A percentile compares a stretch with the other conserved stretches of the same genome.
Evolutionary conservation across 1,140 invertebrate species (phyloP).

Genomic region (Kradibia gibbosae): DNA sequence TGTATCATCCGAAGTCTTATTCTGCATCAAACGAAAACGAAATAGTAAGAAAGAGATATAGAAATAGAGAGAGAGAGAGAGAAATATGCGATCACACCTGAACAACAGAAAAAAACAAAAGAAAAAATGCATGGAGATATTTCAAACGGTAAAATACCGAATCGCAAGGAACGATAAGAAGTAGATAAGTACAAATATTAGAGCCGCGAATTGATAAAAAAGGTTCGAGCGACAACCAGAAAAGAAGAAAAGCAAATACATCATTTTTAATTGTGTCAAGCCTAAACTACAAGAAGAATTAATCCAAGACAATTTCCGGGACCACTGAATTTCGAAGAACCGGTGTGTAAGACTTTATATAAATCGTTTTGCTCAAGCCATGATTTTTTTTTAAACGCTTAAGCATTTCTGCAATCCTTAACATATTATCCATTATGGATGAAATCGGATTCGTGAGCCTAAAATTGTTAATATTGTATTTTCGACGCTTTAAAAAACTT

Average conservation of each 20-base stretch:
- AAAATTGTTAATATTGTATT: background rate
- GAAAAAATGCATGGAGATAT: background rate
- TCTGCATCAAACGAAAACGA: background rate
- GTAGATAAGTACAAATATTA: background rate
- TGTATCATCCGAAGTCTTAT: slow-evolving; percentile 1
- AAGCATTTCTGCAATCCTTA: background rate
- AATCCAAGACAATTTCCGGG: slow-evolving; percentile 25
- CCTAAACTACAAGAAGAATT: background rate
- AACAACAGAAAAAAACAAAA: slow-evolving; percentile 8
- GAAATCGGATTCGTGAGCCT: background rate
- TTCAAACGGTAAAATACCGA: slow-evolving; percentile 7
- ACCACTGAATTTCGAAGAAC: slow-evolving; percentile 23
- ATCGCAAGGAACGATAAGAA: background rate
- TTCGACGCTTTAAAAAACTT: too few relatives aligned
- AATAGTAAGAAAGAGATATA: too few relatives aligned
- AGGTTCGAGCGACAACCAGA: background rate
- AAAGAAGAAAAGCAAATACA: background rate
- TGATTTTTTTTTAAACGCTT: background rate
- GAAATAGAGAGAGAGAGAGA: too few relatives aligned
- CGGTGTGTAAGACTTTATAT: background rate
- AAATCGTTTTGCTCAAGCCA: background rate
- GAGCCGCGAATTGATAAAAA: background rate
- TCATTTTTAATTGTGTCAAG: background rate
- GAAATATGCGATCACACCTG: background rate
- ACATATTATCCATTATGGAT: background rate